Conservation (phyloP, 2,113 vertebrate species). For the Rhabdornis inornatus region DNA sequence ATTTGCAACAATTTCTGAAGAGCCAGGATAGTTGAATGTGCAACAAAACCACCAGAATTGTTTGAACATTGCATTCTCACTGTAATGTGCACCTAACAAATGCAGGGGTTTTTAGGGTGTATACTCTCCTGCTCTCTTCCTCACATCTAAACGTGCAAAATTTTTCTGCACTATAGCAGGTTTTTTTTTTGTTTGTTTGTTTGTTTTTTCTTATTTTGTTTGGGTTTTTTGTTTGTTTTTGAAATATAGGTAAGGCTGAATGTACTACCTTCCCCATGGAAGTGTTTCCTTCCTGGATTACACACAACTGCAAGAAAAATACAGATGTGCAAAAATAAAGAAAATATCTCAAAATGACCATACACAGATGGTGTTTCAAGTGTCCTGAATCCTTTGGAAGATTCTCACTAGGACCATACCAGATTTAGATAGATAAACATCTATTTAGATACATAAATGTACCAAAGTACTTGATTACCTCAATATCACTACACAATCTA, state of each 20-base stretch:
- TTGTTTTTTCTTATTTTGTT: neutral
- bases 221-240: too few relatives aligned
- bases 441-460: neutral
- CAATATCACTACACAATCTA: neutral
- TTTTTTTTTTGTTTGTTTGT: too few relatives aligned
- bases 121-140: neutral
- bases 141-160: neutral
- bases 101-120: neutral
- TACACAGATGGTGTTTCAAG: neutral
- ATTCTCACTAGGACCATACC: neutral
- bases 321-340: neutral
- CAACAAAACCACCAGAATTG: neutral
- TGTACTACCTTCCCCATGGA: neutral
- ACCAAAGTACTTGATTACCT: neutral
- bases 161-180: neutral
- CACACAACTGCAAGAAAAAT: neutral
- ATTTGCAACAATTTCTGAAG: slow-evolving; percentile 18
- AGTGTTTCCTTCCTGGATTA: neutral
- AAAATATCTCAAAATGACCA: neutral
- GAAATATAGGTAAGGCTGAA: neutral
- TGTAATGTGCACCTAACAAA: neutral
- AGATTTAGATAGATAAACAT: neutral
- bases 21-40: neutral
- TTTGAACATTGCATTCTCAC: neutral
- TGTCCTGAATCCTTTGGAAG: neutral